Base-by-base conservation (phyloP, 1,140 invertebrate species). In the Neodiprion pinetum region DNA sequence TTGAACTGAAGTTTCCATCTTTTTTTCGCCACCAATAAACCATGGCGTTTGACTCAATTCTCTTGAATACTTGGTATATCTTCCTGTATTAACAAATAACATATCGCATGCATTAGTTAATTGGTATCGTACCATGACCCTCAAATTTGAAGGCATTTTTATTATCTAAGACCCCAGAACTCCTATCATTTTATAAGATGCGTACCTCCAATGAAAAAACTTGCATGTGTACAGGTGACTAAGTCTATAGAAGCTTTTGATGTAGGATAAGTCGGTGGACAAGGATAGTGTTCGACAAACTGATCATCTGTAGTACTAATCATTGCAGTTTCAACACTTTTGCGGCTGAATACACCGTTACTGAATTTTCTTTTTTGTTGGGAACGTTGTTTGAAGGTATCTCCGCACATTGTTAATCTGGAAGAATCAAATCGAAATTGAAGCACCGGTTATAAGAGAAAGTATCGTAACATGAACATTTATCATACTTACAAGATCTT, bases 21-120 rank as follows among this genome's bases (percentile, higher is more conserved):
- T 93, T 74, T 94, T 91, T 77, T 92, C 91, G 0, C 96, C 96
- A 79, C 96, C 92, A 67, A 98, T 88, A 28, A 98, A 84, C 97
- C 98, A 99, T 0, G 97, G 97, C 0, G 97, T 98, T 89, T 99
- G 98, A 72, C 95, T 95, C 9, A 99, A 85, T 76, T 92, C 90
- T 71, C 98, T 90, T 17, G 94, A 96, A 82, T 94, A 93, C 87
- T 99, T 99, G 75, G 94, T 92, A 85, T 99, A 99, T 48, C 96
- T 88, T 68, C 94, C 94, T 92, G 77, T 73, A 79, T 84, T 80
- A 67, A 72, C 79, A 76, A 80, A 71, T 76, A 21, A 72, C 70
- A 76, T 78, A 72, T 72, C 53, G 70, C 73, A 66, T 77, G 73
- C 68, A 68, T 71, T 77, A 75, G 71, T 9, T 76, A 61, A 28